These are phyloP conservation scores for Altica lythri DNA, from an alignment of 2,888 invertebrate species.

Conservation along the genomic window DNA sequence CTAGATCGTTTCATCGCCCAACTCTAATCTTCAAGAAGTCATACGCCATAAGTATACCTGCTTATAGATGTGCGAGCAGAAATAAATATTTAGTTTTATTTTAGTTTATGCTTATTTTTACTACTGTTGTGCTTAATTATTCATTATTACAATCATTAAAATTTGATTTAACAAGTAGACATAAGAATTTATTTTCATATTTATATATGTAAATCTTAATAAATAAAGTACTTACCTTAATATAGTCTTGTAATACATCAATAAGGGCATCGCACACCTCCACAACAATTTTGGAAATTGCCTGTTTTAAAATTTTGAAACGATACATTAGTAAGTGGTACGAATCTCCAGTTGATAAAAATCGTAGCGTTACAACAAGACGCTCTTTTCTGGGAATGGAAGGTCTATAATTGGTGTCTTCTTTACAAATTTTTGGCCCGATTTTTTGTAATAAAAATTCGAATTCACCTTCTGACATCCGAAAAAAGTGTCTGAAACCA, in stretches of 20 bases:
- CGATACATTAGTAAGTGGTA: too few relatives aligned
- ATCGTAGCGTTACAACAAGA: too few relatives aligned
- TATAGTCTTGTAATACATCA: conserved; percentile 22
- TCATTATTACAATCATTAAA: conserved; percentile 8
- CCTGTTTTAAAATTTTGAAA: conserved; percentile 13
- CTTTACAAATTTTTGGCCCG: too few relatives aligned
- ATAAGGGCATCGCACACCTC: conserved; percentile 29
- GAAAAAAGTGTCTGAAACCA: too few relatives aligned
- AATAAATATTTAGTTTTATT: conserved; percentile 1
- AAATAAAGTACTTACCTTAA: conserved; percentile 1
- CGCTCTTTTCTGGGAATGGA: too few relatives aligned
- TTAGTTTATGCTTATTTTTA: too few relatives aligned
- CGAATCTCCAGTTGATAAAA: too few relatives aligned
- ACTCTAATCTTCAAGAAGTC: background rate
- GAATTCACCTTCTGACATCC: too few relatives aligned
- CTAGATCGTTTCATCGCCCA: conserved; percentile 15
- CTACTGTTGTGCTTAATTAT: conserved; percentile 10
- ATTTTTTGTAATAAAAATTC: too few relatives aligned
- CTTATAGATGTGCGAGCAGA: conserved; percentile 1
- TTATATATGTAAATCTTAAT: conserved; percentile 15
- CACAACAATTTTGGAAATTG: conserved; percentile 21
- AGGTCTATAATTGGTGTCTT: too few relatives aligned
- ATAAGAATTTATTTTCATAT: conserved; percentile 7
- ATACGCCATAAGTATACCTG: background rate
- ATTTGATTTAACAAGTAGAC: conserved; percentile 18